These are phyloP conservation scores for Nomada fucata DNA, from an alignment of 2,888 invertebrate genomes.

Conservation along the genomic window DNA sequence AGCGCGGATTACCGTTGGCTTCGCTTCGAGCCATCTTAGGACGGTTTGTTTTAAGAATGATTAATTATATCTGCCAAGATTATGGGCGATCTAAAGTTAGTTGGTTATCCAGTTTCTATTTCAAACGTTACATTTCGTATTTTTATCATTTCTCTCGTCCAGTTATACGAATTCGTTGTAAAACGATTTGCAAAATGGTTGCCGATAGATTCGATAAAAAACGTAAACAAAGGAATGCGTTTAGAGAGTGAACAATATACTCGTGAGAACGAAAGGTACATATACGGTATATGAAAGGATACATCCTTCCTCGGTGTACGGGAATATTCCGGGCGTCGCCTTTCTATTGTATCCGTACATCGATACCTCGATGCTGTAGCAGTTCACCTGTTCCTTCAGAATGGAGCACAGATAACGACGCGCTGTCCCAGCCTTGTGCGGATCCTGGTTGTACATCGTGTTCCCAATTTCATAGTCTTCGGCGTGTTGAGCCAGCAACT, in stretches of 20 bases:
- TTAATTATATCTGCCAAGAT: slow-evolving; percentile 13
- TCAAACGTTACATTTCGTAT: neutral
- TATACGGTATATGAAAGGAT: slow-evolving; percentile 87
- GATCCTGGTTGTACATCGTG: slow-evolving; percentile 97
- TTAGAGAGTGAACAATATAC: neutral
- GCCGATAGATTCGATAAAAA: neutral
- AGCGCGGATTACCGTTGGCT: slow-evolving; percentile 1
- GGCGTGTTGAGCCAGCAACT: slow-evolving; percentile 93
- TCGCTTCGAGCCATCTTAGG: neutral
- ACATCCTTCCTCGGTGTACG: slow-evolving; percentile 98
- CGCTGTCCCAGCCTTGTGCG: slow-evolving; percentile 93
- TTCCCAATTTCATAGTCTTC: slow-evolving; percentile 94
- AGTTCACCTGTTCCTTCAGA: slow-evolving; percentile 92
- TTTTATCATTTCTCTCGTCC: neutral
- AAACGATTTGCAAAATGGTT: neutral
- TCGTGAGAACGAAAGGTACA: neutral
- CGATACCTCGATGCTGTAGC: slow-evolving; percentile 96
- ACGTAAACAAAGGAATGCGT: neutral
- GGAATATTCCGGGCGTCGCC: slow-evolving; percentile 89
- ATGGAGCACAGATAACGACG: slow-evolving; percentile 92
- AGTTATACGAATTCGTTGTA: neutral
- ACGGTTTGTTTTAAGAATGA: slow-evolving; percentile 6
- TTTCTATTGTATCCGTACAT: slow-evolving; percentile 94
- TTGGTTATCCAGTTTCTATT: neutral
- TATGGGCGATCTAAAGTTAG: neutral